Base-by-base conservation (phyloP, 2,888 invertebrate species). In the Gnatocerus cornutus region DNA sequence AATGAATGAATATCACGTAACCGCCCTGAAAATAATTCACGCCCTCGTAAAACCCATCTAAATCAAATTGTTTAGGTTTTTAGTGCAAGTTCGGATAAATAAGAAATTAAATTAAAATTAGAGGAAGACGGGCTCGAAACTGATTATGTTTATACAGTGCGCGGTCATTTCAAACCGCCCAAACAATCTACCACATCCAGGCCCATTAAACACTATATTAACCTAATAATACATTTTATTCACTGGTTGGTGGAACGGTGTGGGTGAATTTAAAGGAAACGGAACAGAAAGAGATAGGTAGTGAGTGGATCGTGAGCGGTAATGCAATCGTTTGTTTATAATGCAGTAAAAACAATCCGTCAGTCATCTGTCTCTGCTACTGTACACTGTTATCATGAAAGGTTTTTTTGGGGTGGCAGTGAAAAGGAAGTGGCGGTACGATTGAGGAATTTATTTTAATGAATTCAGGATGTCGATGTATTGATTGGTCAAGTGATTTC, bases 341-440 rank as follows among this genome's bases (percentile, higher is more conserved):
- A 81, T 83, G 80, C 77, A 81, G 81, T 82, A 82, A 84, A 84
- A 85, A 84, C 84, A 84, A 84, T 81, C 84, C 82, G 83, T 85
- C 84, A 84, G 83, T 85, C 85, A 85, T 84, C 83, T 85, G 84
- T 83, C 83, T 82, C 81, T 81, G 80, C 81, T 80, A 82, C 79
- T 82, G 79, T 82, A 80, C 81, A 78, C 82, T 82, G 82, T 81
- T 78, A 74, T 27, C 14, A 13, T 6, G 41, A 61, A 50, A 46
- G 30, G 48, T 37, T 53, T 53, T 53, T 50, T 50, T 10, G 10
- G 48, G 48, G n/a, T 13, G 12, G 13, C 6, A n/a, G 12, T 5
- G 6, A 3, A 33, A 33, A 33, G 33, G n/a, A 33, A 33, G 33
- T 1, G 9, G 33, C 9, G 7, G 33, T 33, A 4, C 21, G 21